A percentile compares a stretch with the other conserved stretches of the same genome.
Conservation (phyloP, 2,888 invertebrate species). For the Patella depressa region DNA sequence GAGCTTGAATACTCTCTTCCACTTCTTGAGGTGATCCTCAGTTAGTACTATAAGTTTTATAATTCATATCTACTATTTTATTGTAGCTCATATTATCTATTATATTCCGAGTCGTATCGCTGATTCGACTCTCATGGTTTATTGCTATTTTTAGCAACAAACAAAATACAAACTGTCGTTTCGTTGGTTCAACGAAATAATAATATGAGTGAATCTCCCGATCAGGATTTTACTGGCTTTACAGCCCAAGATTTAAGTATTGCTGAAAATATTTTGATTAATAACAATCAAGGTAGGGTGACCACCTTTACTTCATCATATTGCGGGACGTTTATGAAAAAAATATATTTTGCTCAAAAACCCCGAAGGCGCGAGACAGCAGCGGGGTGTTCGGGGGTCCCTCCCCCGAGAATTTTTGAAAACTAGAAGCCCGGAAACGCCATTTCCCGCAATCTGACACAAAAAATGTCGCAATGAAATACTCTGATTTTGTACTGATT, state of each 20-base stretch:
- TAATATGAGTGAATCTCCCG: neutral
- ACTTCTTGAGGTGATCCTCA: neutral
- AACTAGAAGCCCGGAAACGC: too few relatives aligned
- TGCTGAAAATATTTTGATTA: neutral
- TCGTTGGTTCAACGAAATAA: neutral
- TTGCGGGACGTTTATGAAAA: too few relatives aligned
- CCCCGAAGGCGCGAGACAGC: too few relatives aligned
- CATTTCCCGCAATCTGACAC: too few relatives aligned
- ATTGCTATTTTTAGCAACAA: neutral
- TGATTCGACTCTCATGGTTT: neutral
- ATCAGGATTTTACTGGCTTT: neutral
- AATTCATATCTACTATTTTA: too few relatives aligned
- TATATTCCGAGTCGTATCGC: neutral
- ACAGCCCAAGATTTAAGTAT: neutral
- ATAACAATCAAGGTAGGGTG: neutral
- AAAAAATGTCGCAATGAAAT: too few relatives aligned
- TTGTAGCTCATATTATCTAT: neutral
- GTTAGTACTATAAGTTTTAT: neutral
- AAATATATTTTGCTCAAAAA: too few relatives aligned
- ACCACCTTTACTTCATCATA: too few relatives aligned
- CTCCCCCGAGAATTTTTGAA: too few relatives aligned
- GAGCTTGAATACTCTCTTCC: neutral
- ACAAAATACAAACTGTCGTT: neutral
- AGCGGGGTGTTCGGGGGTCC: too few relatives aligned
- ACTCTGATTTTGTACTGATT: too few relatives aligned